A percentile compares a stretch with the other conserved stretches of the same genome.
Conservation (phyloP, 2,797 vertebrate species). For the Crax fasciolata region DNA sequence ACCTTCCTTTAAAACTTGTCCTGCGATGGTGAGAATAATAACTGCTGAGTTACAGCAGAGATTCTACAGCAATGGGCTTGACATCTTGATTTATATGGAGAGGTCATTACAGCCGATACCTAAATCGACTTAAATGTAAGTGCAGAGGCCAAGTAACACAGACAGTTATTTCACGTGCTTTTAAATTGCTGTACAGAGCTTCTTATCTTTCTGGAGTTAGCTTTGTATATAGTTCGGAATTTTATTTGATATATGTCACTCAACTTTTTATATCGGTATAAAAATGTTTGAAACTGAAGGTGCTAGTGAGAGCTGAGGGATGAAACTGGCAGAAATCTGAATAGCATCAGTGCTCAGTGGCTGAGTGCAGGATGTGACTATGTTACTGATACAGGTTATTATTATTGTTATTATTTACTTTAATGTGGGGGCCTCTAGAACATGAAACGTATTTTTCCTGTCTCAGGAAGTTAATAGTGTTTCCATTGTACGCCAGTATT, state of each 20-base stretch:
- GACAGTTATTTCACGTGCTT: background rate
- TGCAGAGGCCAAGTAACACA: background rate
- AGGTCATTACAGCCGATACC: background rate
- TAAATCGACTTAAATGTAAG: background rate
- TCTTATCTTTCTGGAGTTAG: background rate
- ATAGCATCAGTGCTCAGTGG: accelerated
- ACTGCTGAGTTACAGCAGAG: background rate
- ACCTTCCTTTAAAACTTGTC: background rate
- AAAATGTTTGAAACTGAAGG: background rate
- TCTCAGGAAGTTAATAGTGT: background rate
- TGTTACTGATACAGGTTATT: background rate
- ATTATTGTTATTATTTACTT: background rate
- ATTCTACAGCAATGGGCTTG: background rate
- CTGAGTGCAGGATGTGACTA: background rate
- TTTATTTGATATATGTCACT: background rate
- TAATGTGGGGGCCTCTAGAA: background rate
- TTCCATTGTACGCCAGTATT: background rate
- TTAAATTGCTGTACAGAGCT: background rate
- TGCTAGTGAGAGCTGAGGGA: background rate
- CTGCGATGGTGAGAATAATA: background rate
- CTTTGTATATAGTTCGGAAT: background rate
- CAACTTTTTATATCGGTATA: background rate
- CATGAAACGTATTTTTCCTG: background rate
- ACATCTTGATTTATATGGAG: background rate
- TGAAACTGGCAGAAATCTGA: constrained; percentile 18